Evolutionary conservation across 2,113 vertebrate species (phyloP).

Genomic region (Cettia cetti): DNA sequence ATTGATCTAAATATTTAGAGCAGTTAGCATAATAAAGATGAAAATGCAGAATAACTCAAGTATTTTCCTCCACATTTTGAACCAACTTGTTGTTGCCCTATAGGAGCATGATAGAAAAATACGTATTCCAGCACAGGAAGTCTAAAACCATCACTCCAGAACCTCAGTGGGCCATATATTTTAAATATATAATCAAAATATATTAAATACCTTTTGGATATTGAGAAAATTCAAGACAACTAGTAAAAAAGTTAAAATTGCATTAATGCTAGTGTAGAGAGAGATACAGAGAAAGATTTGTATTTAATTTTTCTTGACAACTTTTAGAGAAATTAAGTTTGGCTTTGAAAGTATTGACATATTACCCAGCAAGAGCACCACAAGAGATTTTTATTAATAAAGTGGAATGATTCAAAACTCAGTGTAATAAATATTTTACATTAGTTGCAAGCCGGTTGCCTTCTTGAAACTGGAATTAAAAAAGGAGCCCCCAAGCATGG

Average conservation of each 20-base stretch:
- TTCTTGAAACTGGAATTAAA: not conserved
- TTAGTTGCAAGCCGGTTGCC: not conserved
- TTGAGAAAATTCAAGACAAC: not conserved
- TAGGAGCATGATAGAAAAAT: not conserved
- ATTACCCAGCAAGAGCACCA: not conserved
- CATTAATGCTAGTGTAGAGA: not conserved
- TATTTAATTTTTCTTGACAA: not conserved
- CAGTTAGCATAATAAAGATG: not conserved
- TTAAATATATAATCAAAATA: not conserved
- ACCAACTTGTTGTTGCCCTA: fast-evolving
- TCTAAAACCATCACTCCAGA: not conserved
- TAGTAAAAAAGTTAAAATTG: not conserved
- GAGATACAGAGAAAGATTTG: not conserved
- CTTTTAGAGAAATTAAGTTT: not conserved
- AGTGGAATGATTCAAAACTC: slow-evolving; percentile 3
- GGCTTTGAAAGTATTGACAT: not conserved
- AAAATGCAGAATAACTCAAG: not conserved
- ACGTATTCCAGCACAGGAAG: not conserved
- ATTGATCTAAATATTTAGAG: not conserved
- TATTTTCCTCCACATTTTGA: not conserved
- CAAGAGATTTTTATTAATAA: slow-evolving; percentile 27
- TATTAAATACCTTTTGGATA: not conserved
- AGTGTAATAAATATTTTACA: not conserved
- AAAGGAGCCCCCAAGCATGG: not conserved
- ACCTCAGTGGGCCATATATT: too few species aligned